Evolutionary conservation across 1,140 invertebrate species (phyloP).

Genomic region (Anoplolepis gracilipes): DNA sequence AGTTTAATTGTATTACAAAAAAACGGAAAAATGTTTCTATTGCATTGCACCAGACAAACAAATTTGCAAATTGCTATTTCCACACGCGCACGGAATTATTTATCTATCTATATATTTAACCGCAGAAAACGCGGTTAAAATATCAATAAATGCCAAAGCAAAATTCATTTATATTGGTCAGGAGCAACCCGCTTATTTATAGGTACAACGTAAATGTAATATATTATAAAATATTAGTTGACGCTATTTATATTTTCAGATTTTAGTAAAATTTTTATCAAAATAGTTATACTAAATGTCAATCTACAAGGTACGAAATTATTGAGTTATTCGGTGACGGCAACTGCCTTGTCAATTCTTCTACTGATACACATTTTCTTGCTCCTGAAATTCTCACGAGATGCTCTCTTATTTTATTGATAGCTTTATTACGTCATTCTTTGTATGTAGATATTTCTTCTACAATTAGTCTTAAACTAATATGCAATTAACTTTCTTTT

Average conservation of each 20-base stretch:
- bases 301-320: background rate
- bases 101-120: conserved; percentile 7
- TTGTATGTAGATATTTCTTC: background rate
- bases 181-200: background rate
- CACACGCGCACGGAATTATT: background rate
- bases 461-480: background rate
- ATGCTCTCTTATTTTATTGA: conserved; percentile 20
- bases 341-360: background rate
- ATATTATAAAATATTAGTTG: background rate
- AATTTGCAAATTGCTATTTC: conserved; percentile 34
- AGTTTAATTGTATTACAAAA: background rate
- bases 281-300: background rate
- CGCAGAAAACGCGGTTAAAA: background rate
- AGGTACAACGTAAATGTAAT: background rate
- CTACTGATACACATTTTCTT: background rate
- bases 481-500: background rate
- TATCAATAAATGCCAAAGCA: conserved; percentile 34
- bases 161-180: conserved; percentile 1
- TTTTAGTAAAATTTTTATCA: background rate
- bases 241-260: background rate
- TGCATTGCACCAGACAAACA: background rate
- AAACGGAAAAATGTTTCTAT: background rate
- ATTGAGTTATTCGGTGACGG: background rate
- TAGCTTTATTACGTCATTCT: background rate
- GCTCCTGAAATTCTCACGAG: background rate